Percentiles rank a stretch among this genome's conserved stretches.
Evolutionary conservation across 2,113 vertebrate genomes (phyloP).

Genomic region (Notiomystis cincta): DNA sequence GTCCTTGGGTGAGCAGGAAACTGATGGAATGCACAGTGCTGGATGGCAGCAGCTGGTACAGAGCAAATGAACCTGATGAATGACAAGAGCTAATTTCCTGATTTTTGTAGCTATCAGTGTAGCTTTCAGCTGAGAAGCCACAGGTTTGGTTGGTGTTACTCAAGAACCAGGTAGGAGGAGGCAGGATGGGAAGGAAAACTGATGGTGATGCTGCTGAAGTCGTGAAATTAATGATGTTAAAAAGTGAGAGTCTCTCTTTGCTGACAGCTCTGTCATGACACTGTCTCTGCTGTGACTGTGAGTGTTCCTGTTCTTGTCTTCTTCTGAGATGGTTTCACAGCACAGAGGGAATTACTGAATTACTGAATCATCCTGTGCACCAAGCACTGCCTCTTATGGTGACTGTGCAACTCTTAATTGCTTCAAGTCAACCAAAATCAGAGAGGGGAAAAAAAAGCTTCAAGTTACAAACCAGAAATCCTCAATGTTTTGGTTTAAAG

Average conservation of each 20-base stretch:
- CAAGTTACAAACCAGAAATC: not conserved
- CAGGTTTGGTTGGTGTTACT: not conserved
- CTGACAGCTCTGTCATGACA: not conserved
- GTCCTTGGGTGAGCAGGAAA: not conserved
- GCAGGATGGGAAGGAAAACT: not conserved
- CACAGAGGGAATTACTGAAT: not conserved
- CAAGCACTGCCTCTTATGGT: not conserved
- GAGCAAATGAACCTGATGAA: not conserved
- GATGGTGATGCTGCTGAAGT: not conserved
- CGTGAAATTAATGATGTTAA: not conserved
- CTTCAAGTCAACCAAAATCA: not conserved
- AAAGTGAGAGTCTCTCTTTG: not conserved
- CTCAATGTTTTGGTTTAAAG: not conserved
- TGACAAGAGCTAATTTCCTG: not conserved
- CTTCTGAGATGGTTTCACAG: not conserved
- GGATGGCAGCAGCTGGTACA: not conserved
- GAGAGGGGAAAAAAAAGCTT: not conserved
- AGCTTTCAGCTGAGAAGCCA: not conserved
- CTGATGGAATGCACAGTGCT: not conserved
- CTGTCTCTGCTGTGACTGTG: not conserved
- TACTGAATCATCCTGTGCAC: not conserved
- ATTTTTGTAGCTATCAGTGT: not conserved
- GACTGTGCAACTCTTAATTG: not conserved
- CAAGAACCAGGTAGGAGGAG: not conserved
- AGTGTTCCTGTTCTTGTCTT: not conserved